phyloP scores from a whole-genome alignment of 1,140 invertebrate genomes.

The Triops longicaudatus region DNA sequence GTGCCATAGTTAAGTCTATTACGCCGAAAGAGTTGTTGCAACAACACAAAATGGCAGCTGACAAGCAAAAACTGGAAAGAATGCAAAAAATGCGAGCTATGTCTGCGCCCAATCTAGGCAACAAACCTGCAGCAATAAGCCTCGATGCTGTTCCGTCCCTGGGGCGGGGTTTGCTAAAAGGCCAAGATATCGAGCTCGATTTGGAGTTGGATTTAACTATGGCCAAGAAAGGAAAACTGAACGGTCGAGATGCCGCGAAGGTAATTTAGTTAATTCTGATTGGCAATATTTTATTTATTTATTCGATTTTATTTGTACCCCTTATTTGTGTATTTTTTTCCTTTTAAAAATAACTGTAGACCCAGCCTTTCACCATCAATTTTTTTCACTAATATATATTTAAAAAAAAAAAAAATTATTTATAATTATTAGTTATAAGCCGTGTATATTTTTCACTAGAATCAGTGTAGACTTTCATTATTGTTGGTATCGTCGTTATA shows the following conservation, averaged over 20 bases:
- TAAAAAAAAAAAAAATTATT: too few relatives aligned
- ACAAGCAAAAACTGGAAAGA: not conserved
- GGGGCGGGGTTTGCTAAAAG: not conserved
- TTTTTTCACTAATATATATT: too few relatives aligned
- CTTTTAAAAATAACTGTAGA: too few relatives aligned
- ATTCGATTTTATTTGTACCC: too few relatives aligned
- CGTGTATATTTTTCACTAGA: too few relatives aligned
- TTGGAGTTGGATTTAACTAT: not conserved
- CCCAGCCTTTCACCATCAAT: too few relatives aligned
- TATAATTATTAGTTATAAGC: too few relatives aligned
- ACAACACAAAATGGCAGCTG: constrained; percentile 17
- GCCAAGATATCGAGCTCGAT: not conserved
- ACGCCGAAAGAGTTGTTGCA: constrained; percentile 22
- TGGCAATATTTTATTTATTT: too few relatives aligned
- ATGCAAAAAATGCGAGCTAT: not conserved
- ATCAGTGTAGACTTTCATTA: too few relatives aligned
- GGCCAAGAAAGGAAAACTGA: not conserved
- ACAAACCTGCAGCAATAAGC: not conserved
- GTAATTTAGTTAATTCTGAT: too few relatives aligned
- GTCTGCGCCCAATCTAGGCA: not conserved
- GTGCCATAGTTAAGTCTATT: not conserved
- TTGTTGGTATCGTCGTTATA: too few relatives aligned
- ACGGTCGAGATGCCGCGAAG: not conserved
- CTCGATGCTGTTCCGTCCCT: not conserved
- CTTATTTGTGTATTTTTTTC: too few relatives aligned